Evolutionary conservation across 2,888 invertebrate species (phyloP).

Genomic region (Antheraea yamamai): DNA sequence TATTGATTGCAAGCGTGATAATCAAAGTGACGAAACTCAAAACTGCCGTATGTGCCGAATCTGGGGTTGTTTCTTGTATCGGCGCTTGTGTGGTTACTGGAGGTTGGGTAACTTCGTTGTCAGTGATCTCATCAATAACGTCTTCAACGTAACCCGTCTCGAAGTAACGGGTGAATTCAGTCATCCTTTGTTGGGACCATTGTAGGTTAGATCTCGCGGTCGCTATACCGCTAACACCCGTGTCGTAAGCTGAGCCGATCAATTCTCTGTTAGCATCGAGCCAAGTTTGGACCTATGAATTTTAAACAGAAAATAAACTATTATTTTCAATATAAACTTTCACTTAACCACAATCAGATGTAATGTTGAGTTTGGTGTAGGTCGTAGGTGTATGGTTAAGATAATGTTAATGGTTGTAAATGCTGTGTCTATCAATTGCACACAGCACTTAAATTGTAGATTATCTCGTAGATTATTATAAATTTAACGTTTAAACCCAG

Average conservation of each 20-base stretch:
- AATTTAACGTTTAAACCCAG: neutral
- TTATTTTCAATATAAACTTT: neutral
- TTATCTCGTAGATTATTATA: neutral
- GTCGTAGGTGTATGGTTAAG: too few relatives aligned
- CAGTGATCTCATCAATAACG: slow-evolving; percentile 36
- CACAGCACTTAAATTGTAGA: neutral
- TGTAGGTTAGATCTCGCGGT: slow-evolving; percentile 49
- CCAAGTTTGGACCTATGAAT: slow-evolving; percentile 59
- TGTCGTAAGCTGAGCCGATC: slow-evolving; percentile 53
- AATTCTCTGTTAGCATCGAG: slow-evolving; percentile 42
- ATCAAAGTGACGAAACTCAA: slow-evolving; percentile 56
- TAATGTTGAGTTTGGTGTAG: too few relatives aligned
- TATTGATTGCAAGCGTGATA: slow-evolving; percentile 47
- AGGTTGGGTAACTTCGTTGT: slow-evolving; percentile 20
- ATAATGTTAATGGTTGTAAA: too few relatives aligned
- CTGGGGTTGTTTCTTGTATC: slow-evolving; percentile 6
- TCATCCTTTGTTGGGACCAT: slow-evolving; percentile 52
- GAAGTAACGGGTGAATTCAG: slow-evolving; percentile 57
- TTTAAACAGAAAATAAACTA: neutral
- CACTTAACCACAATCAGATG: too few relatives aligned
- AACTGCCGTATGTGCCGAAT: slow-evolving; percentile 54
- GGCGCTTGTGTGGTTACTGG: slow-evolving; percentile 14
- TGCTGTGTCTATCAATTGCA: neutral
- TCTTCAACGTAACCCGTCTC: slow-evolving; percentile 61
- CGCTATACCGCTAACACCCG: slow-evolving; percentile 44